Evolutionary conservation across 2,797 vertebrate species (phyloP).

Genomic region (Pogoniulus pusillus): DNA sequence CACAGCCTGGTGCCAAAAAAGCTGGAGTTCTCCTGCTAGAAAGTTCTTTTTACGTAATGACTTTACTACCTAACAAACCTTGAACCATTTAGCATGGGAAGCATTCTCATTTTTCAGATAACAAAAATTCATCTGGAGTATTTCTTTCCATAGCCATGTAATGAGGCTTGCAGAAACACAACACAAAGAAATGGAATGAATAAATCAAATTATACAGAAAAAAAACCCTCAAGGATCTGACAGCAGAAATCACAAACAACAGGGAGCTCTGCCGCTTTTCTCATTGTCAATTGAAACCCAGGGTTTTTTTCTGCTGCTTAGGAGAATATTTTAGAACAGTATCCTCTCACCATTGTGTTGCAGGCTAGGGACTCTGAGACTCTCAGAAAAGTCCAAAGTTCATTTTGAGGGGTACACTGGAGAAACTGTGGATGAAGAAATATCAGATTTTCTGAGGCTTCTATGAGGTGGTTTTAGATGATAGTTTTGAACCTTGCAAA

Average conservation of each 20-base stretch:
- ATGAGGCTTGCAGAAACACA: constrained; percentile 53
- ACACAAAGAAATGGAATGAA: constrained; percentile 26
- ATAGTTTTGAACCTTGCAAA: background rate
- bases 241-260: background rate
- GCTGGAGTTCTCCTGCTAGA: background rate
- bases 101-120: constrained; percentile 47
- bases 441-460: background rate
- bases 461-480: background rate
- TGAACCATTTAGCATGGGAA: constrained; percentile 21
- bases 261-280: background rate
- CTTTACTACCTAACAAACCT: constrained; percentile 22
- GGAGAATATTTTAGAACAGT: background rate
- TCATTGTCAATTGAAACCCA: background rate
- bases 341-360: background rate
- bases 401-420: background rate
- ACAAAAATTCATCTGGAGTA: constrained; percentile 17
- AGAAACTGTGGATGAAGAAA: background rate
- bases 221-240: background rate
- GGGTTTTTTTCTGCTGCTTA: background rate
- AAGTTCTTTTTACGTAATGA: background rate
- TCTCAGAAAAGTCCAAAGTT: background rate
- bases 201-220: constrained; percentile 1
- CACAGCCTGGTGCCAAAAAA: background rate
- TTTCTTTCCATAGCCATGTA: background rate
- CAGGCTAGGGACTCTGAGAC: background rate